Percentiles rank a stretch among this genome's conserved stretches.
phyloP scores from a whole-genome alignment of 2,113 vertebrate genomes.

The Brienomyrus longianalis region DNA sequence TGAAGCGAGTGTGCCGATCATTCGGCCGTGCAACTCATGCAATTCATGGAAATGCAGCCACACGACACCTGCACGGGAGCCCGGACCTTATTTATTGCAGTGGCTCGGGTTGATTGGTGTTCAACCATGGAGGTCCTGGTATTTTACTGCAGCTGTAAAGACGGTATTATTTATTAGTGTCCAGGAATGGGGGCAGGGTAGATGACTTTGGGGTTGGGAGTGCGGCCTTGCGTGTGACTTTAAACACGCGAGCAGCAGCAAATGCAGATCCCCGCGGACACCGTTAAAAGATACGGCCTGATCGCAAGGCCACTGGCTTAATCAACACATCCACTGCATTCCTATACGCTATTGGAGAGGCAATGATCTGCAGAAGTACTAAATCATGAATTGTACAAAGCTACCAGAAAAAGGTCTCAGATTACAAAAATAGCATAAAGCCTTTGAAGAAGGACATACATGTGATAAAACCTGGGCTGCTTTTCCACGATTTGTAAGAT shows the following conservation, averaged over 20 bases:
- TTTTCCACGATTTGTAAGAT: neutral
- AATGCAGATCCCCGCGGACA: neutral
- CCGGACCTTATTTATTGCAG: neutral
- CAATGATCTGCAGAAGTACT: neutral
- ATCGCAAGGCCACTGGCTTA: neutral
- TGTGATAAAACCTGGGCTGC: neutral
- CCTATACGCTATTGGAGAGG: neutral
- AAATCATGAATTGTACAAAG: neutral
- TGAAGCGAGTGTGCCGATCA: neutral
- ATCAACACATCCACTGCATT: neutral
- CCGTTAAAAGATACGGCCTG: neutral
- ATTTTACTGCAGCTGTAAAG: neutral
- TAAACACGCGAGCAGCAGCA: neutral
- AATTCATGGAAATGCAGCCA: neutral
- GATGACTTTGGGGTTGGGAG: neutral
- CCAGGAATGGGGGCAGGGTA: neutral
- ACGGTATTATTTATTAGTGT: neutral
- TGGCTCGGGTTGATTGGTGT: neutral
- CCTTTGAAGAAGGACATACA: neutral
- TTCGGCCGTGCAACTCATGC: neutral
- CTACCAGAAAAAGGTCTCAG: neutral
- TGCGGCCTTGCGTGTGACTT: neutral
- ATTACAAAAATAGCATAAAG: neutral
- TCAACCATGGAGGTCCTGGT: neutral
- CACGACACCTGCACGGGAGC: neutral